phyloP scores from a whole-genome alignment of 1,140 invertebrate species.

The Neodiprion virginianus region DNA sequence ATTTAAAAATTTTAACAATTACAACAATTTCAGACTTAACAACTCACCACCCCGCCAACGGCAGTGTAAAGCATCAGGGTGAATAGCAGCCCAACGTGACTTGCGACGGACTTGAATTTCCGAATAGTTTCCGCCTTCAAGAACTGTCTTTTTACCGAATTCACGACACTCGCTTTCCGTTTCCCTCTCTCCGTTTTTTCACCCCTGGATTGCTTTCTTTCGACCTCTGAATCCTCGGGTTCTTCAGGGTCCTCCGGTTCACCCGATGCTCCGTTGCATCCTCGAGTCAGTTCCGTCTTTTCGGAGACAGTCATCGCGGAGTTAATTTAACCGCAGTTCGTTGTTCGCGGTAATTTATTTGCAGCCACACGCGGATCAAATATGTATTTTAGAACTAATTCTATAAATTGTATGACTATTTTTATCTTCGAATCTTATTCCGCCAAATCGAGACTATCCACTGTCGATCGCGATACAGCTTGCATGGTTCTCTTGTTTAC shows the following conservation, averaged over 20 bases:
- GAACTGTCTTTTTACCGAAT: background rate
- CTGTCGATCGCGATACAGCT: too few relatives aligned
- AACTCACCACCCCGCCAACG: slow-evolving; percentile 76
- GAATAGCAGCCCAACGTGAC: slow-evolving; percentile 74
- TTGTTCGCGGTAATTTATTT: too few relatives aligned
- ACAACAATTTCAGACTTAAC: background rate
- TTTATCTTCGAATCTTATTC: too few relatives aligned
- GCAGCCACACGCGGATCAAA: too few relatives aligned
- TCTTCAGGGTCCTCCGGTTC: background rate
- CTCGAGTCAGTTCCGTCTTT: background rate
- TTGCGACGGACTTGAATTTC: slow-evolving; percentile 67
- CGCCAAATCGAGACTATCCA: too few relatives aligned
- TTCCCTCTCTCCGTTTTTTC: background rate
- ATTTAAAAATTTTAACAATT: slow-evolving; percentile 25
- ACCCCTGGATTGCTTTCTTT: background rate
- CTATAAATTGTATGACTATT: too few relatives aligned
- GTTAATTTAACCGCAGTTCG: too few relatives aligned
- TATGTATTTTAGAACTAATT: too few relatives aligned
- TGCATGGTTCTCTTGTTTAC: too few relatives aligned
- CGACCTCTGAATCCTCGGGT: background rate
- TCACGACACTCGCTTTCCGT: background rate
- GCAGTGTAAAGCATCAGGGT: slow-evolving; percentile 76
- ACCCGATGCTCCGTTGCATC: background rate
- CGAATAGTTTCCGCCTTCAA: background rate
- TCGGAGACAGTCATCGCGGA: background rate